Conservation (phyloP, 2,888 invertebrate species). For the Salpingus planirostris region DNA sequence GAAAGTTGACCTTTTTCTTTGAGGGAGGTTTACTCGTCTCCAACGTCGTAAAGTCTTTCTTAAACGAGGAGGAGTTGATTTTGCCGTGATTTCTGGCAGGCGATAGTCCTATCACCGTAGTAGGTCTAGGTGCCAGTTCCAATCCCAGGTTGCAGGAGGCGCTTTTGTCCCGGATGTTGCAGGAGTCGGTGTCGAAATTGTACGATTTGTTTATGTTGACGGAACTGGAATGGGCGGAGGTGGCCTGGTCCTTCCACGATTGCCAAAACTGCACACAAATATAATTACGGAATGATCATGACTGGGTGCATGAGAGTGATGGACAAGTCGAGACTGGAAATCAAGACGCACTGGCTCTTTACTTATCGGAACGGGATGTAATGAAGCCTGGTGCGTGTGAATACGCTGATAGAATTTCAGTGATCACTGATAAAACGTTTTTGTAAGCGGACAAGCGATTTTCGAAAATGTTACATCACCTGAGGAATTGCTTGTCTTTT, state of each 20-base stretch:
- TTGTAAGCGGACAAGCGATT: no score
- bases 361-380: no score
- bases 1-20: slow-evolving; percentile 37
- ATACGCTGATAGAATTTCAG: no score
- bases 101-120: slow-evolving; percentile 44
- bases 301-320: no score
- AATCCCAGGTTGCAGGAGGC: slow-evolving; percentile 69
- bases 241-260: slow-evolving; percentile 53
- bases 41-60: slow-evolving; percentile 33
- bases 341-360: no score
- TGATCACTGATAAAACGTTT: no score
- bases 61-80: slow-evolving; percentile 23
- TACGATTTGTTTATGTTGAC: slow-evolving; percentile 33
- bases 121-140: slow-evolving; percentile 59
- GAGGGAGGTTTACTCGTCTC: slow-evolving; percentile 1
- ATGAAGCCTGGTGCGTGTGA: no score
- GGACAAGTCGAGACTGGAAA: no score
- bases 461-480: no score
- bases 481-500: no score
- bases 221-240: slow-evolving; percentile 39
- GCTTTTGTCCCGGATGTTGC: slow-evolving; percentile 65
- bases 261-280: slow-evolving; percentile 62
- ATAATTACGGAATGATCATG: no score
- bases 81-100: slow-evolving; percentile 16
- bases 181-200: slow-evolving; percentile 41